These are phyloP conservation scores for Characodon lateralis DNA, from an alignment of 2,797 vertebrate species.

Conservation along the genomic window DNA sequence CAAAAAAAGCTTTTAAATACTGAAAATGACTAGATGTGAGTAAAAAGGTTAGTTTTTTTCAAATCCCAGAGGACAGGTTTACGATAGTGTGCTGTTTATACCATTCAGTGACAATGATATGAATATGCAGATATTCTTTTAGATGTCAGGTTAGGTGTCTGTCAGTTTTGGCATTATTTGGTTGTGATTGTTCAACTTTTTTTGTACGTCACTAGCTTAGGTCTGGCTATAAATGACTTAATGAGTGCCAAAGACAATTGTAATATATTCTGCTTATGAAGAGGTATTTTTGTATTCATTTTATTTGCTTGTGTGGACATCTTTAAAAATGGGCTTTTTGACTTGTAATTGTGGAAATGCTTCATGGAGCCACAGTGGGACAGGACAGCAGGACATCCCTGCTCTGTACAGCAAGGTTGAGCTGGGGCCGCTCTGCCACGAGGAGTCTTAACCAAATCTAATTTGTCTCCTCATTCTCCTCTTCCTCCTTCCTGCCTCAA, in stretches of 20 bases:
- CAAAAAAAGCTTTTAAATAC: background rate
- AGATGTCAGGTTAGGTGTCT: background rate
- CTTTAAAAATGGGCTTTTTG: background rate
- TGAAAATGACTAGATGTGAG: background rate
- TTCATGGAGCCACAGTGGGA: conserved; percentile 73
- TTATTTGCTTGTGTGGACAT: background rate
- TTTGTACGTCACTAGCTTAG: too few relatives aligned
- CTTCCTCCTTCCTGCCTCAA: conserved; percentile 56
- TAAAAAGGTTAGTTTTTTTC: background rate
- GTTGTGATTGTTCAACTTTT: background rate
- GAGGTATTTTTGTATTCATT: too few relatives aligned
- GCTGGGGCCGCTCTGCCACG: conserved; percentile 49
- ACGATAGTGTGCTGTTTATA: too few relatives aligned
- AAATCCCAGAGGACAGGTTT: background rate
- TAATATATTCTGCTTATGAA: too few relatives aligned
- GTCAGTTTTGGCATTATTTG: background rate
- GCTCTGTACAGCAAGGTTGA: conserved; percentile 74
- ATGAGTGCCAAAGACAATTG: too few relatives aligned
- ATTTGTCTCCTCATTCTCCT: conserved; percentile 82
- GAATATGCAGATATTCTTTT: background rate
- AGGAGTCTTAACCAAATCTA: conserved; percentile 79
- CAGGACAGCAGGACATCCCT: conserved; percentile 59
- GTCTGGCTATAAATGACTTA: too few relatives aligned
- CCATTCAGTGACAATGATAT: background rate
- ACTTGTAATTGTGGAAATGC: conserved; percentile 25